Conservation (phyloP, 2,888 invertebrate genomes). For the Ochropleura leucogaster region DNA sequence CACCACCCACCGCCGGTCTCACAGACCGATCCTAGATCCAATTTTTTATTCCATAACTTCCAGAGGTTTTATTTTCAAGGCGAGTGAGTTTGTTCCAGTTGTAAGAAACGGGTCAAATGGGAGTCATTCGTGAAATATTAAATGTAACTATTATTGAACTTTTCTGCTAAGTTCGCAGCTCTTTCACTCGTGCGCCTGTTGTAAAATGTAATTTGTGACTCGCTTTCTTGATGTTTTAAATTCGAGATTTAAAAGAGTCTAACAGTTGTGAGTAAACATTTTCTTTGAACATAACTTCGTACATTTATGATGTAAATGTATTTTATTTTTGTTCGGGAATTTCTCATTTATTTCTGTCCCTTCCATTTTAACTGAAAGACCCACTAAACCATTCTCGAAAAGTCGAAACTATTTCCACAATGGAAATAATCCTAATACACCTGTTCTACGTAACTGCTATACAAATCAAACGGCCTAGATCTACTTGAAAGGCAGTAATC, state of each 20-base stretch:
- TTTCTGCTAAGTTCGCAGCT: slow-evolving; percentile 61
- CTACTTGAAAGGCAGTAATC: slow-evolving; percentile 65
- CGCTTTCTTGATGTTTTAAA: slow-evolving; percentile 48
- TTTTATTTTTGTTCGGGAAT: neutral
- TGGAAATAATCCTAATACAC: slow-evolving; percentile 51
- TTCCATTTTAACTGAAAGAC: neutral
- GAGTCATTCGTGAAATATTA: slow-evolving; percentile 65
- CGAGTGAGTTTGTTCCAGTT: slow-evolving; percentile 63
- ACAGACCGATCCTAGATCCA: slow-evolving; percentile 45
- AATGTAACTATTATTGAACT: slow-evolving; percentile 68
- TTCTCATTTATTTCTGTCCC: neutral
- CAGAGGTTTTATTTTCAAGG: slow-evolving; percentile 61
- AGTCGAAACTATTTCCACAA: slow-evolving; percentile 30
- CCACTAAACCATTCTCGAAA: slow-evolving; percentile 11
- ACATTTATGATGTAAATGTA: slow-evolving; percentile 20
- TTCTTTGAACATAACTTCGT: neutral
- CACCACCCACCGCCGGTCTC: slow-evolving; percentile 33
- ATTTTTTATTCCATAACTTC: slow-evolving; percentile 57
- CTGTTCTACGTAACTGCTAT: slow-evolving; percentile 37
- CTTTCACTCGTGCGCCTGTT: slow-evolving; percentile 52
- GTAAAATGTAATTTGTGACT: slow-evolving; percentile 62
- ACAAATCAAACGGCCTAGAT: slow-evolving; percentile 58
- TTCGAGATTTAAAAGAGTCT: slow-evolving; percentile 50
- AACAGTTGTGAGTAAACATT: slow-evolving; percentile 12
- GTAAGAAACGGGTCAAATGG: slow-evolving; percentile 64